Conservation (phyloP, 1,140 invertebrate genomes). For the Oryctes rhinoceros region DNA sequence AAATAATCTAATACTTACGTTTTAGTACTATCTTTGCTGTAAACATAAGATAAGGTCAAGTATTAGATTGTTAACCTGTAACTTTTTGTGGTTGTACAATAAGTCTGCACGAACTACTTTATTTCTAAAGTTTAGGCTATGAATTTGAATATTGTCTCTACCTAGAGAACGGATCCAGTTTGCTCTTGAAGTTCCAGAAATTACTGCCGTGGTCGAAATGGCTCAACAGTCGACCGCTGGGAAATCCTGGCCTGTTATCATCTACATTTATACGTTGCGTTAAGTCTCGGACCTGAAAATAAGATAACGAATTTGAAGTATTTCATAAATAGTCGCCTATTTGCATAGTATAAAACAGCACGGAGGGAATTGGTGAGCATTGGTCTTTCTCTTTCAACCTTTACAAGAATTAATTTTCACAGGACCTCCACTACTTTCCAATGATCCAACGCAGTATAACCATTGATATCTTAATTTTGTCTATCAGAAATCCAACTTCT, state of each 20-base stretch:
- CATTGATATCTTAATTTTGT: too few species aligned
- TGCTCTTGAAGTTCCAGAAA: constrained; percentile 57
- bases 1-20: too few species aligned
- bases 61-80: not conserved
- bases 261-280: constrained; percentile 86
- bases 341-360: too few species aligned
- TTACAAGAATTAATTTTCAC: too few species aligned
- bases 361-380: too few species aligned
- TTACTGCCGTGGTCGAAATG: constrained; percentile 59
- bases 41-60: not conserved
- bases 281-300: constrained; percentile 76
- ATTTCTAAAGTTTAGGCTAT: not conserved
- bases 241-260: constrained; percentile 70
- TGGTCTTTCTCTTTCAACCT: too few species aligned
- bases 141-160: constrained; percentile 43
- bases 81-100: not conserved
- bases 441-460: too few species aligned
- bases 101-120: not conserved
- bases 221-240: constrained; percentile 64
- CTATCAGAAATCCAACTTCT: too few species aligned
- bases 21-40: not conserved
- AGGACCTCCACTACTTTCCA: too few species aligned
- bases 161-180: constrained; percentile 55
- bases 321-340: too few species aligned
- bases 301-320: not conserved